Evolutionary conservation across 2,888 invertebrate genomes (phyloP), one percentile per base, ranked within the genome.

Genomic region (Ischnura elegans): DNA sequence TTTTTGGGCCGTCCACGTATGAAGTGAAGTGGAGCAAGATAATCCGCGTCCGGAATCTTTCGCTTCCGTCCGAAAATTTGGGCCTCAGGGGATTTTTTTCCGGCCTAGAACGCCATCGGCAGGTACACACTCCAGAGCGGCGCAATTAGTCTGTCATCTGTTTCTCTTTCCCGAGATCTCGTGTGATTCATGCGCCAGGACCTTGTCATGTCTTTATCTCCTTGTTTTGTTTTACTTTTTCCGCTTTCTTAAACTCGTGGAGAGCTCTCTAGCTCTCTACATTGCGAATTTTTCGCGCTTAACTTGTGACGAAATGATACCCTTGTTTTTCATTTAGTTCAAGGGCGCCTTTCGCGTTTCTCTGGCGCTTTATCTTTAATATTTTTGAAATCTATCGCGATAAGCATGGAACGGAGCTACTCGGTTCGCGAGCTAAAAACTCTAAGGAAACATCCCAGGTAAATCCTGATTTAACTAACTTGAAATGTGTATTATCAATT

Each of bases 1-100:
- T 76, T 76, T 76, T 76, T 13, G 36, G 76, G 76, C 36, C 36
- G 76, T 76, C 36, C n/a, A 36, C 76, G 76, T 76, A 76, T 76
- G 76, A 76, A 76, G 29, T 76, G 76, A 76, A 76, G 76, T 76
- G 76, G 76, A 76, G 76, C 76, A 76, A 76, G 76, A 36, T 76
- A 76, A 76, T 76, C 76, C 76, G 76, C 76, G 76, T 76, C 76
- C 10, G 76, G 36, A 76, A 76, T 76, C 76, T 76, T 25, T 76
- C 76, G 36, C 36, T 76, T 76, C 76, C 76, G 76, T 76, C 76
- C 76, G 36, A 76, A 76, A 36, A 76, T 76, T 76, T 76, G 76
- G 76, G 76, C 25, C 76, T 76, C 76, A 21, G 76, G 6, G 76
- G 76, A 5, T 36, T 36, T 76, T 76, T 61, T 76, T 76, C 76